Percentiles rank a stretch among this genome's conserved stretches.
These are phyloP conservation scores for Melanostigma gelatinosum DNA, from an alignment of 2,113 vertebrate species.

Conservation along the genomic window DNA sequence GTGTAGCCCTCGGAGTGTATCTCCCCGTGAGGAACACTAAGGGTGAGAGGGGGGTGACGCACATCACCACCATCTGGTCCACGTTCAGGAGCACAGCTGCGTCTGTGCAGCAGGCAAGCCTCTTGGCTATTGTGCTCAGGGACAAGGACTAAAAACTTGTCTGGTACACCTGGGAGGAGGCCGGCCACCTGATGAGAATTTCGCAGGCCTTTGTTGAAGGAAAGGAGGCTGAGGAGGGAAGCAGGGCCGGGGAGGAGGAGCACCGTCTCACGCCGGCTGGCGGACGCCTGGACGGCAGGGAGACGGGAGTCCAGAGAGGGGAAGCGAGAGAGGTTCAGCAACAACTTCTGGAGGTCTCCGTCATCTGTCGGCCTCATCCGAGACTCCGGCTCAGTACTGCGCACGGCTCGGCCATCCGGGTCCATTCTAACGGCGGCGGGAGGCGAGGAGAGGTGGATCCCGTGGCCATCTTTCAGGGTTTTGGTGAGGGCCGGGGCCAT, in stretches of 20 bases:
- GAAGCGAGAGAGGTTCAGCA: slow-evolving; percentile 84
- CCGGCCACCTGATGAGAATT: slow-evolving; percentile 74
- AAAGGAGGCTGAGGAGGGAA: slow-evolving; percentile 77
- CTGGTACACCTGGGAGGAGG: slow-evolving; percentile 71
- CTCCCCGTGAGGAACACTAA: slow-evolving; percentile 56
- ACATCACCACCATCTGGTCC: slow-evolving; percentile 68
- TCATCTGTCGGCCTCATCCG: slow-evolving; percentile 83
- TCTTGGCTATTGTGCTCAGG: slow-evolving; percentile 81
- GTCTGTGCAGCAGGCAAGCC: slow-evolving; percentile 60
- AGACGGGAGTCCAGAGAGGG: slow-evolving; percentile 77
- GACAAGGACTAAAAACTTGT: slow-evolving; percentile 74
- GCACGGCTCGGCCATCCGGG: slow-evolving; percentile 79
- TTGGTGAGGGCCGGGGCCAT: slow-evolving; percentile 93
- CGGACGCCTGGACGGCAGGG: slow-evolving; percentile 78
- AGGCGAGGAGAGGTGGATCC: slow-evolving; percentile 87
- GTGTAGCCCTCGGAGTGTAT: slow-evolving; percentile 45
- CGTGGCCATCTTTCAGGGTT: slow-evolving; percentile 85
- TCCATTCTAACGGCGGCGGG: slow-evolving; percentile 84
- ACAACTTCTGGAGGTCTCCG: slow-evolving; percentile 81
- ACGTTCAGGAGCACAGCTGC: slow-evolving; percentile 23
- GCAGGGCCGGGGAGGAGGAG: slow-evolving; percentile 83
- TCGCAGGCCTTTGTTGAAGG: slow-evolving; percentile 70
- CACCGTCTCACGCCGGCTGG: slow-evolving; percentile 80
- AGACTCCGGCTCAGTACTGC: slow-evolving; percentile 80
- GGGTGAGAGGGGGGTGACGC: slow-evolving; percentile 11